These are phyloP conservation scores for Syngnathus acus DNA, from an alignment of 2,797 vertebrate genomes.

Conservation along the genomic window DNA sequence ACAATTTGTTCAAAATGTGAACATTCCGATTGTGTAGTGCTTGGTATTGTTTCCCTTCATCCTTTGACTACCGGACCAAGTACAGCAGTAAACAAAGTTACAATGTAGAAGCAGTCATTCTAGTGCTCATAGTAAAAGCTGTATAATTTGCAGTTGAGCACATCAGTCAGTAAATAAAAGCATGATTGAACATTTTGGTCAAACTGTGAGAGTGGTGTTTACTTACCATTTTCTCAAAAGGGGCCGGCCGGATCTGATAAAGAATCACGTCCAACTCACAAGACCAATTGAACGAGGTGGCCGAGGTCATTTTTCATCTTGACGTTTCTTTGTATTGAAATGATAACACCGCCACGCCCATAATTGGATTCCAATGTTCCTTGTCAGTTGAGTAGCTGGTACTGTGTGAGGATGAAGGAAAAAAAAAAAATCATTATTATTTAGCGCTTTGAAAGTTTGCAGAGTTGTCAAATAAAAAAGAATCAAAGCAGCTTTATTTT, in stretches of 20 bases:
- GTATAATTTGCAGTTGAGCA: no score
- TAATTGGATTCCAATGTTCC: slow-evolving; percentile 27
- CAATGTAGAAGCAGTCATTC: not conserved
- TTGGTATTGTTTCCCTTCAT: not conserved
- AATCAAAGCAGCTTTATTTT: slow-evolving; percentile 9
- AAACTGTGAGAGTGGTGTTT: no score
- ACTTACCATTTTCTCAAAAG: not conserved
- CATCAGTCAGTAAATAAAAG: not conserved
- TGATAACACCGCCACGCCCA: slow-evolving; percentile 24
- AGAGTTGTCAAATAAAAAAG: slow-evolving; percentile 42
- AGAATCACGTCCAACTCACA: not conserved
- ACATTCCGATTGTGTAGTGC: not conserved
- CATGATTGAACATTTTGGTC: no score
- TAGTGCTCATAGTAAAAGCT: not conserved
- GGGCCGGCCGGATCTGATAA: not conserved
- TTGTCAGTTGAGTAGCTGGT: slow-evolving; percentile 23
- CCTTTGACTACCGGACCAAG: not conserved
- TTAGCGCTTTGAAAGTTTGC: slow-evolving; percentile 13
- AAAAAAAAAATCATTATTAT: slow-evolving; percentile 37
- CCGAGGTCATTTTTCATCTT: slow-evolving; percentile 36
- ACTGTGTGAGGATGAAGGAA: slow-evolving; percentile 11
- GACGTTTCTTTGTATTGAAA: slow-evolving; percentile 33
- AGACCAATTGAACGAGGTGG: slow-evolving; percentile 32
- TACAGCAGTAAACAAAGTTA: not conserved
- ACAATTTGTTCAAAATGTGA: not conserved